A percentile compares a stretch with the other conserved stretches of the same genome.
phyloP scores from a whole-genome alignment of 1,140 invertebrate genomes.

The Portunus trituberculatus region DNA sequence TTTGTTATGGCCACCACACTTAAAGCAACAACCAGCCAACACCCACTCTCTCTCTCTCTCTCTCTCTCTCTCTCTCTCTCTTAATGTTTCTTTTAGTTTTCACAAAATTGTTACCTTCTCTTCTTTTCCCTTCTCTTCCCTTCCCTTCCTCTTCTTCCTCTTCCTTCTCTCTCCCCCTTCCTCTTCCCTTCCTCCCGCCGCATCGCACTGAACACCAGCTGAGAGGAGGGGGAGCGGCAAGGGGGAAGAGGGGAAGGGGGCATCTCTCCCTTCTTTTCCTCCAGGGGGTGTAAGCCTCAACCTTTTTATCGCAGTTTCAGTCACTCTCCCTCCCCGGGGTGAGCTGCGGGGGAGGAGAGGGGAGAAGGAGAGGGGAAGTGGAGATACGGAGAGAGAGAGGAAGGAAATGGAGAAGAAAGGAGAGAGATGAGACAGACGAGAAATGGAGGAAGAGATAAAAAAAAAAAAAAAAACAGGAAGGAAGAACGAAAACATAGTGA shows the following conservation, averaged over 20 bases:
- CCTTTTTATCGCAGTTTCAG: neutral
- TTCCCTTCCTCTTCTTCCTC: neutral
- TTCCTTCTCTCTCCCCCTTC: neutral
- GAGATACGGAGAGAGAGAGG: neutral
- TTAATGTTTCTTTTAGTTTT: neutral
- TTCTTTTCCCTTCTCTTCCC: too few relatives aligned
- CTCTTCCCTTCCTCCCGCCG: neutral
- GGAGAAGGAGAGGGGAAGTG: neutral
- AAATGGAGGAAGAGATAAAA: too few relatives aligned
- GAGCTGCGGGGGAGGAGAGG: neutral
- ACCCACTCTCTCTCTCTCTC: too few relatives aligned
- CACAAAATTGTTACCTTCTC: too few relatives aligned
- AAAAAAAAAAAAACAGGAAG: too few relatives aligned
- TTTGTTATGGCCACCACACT: too few relatives aligned
- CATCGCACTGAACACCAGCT: neutral
- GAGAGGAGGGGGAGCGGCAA: neutral
- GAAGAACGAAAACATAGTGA: too few relatives aligned
- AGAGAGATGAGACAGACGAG: too few relatives aligned
- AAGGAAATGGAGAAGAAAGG: neutral
- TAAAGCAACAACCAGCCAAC: too few relatives aligned
- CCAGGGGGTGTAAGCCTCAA: neutral
- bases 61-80: too few relatives aligned
- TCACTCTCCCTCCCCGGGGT: neutral
- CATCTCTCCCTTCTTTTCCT: neutral
- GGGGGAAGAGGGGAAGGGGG: neutral